Base-by-base conservation (phyloP, 2,113 vertebrate genomes). In the Nasalis larvatus region DNA sequence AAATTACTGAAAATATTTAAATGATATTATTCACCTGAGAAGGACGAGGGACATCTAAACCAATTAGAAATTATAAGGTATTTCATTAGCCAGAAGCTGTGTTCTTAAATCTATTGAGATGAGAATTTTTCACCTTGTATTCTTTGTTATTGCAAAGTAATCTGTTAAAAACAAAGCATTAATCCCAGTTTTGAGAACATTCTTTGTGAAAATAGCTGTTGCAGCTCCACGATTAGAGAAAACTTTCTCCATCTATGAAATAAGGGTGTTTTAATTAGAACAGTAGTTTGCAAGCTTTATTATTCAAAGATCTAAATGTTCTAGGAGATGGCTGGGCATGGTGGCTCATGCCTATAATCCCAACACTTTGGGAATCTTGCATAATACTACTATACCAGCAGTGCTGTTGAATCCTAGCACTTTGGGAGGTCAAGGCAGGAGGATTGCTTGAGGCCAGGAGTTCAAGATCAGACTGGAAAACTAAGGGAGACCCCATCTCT, bases 1-100 rank as follows among this genome's bases (percentile, higher is more conserved):
- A 98, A 99, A 97, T 98, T 97, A 89, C 89, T 8, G 54, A 98
- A 98, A 98, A 98, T 97, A 98, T 98, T 98, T 97, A 97, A 98
- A 97, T 98, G 0, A 80, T 95, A 94, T 96, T 98, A 81, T 97
- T 96, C 86, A 97, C 87, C 58, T 95, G 92, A 97, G 89, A 98
- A 97, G 91, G 83, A 97, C 86, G 76, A 76, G 88, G 80, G 85
- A 98, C 94, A 97, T 80, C 85, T 94, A 97, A 97, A 96, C 88
- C 96, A 97, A 96, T 98, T 97, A 97, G 89, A 98, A 97, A 98
- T 77, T 16, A 11, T 93, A 96, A 98, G 85, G 47, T 47, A 88
- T 96, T 96, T 97, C 93, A 60, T 96, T 97, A 97, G 68, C 95
- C 52, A 87, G 71, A 68, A 90, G n/a, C 80, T 86, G 83, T 95